These are phyloP conservation scores for Phortica magna DNA, from an alignment of 2,888 invertebrate genomes.

Conservation along the genomic window DNA sequence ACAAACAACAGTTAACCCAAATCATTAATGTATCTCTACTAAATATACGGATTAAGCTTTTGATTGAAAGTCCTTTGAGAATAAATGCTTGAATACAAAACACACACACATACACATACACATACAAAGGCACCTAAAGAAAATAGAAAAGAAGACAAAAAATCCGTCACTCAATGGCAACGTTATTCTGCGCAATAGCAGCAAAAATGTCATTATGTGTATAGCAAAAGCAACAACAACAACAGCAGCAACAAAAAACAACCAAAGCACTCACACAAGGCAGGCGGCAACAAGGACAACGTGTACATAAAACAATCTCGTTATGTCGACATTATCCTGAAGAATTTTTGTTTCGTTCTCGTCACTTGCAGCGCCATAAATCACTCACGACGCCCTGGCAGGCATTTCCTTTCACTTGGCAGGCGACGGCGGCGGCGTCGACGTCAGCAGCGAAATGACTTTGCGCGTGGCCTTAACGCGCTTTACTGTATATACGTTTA, in stretches of 20 bases:
- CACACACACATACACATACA: slow-evolving; percentile 53
- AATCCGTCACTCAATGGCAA: slow-evolving; percentile 40
- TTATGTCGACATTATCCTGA: slow-evolving; percentile 76
- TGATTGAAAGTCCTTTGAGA: slow-evolving; percentile 70
- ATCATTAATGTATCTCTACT: slow-evolving; percentile 66
- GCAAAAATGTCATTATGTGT: slow-evolving; percentile 62
- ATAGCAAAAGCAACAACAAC: slow-evolving; percentile 44
- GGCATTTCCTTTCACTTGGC: slow-evolving; percentile 59
- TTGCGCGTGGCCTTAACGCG: slow-evolving; percentile 37
- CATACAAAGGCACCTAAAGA: slow-evolving; percentile 19
- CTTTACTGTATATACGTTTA: slow-evolving; percentile 15
- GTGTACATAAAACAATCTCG: slow-evolving; percentile 75
- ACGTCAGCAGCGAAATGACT: slow-evolving; percentile 2
- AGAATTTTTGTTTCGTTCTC: slow-evolving; percentile 75
- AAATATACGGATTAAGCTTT: slow-evolving; percentile 71
- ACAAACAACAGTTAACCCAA: slow-evolving; percentile 16
- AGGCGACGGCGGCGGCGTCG: background rate
- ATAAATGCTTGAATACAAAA: slow-evolving; percentile 55
- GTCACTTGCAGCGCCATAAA: slow-evolving; percentile 76
- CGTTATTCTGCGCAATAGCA: slow-evolving; percentile 50
- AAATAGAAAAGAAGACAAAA: background rate
- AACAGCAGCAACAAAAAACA: slow-evolving; percentile 40
- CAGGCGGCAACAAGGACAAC: slow-evolving; percentile 53
- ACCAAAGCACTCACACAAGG: no score
- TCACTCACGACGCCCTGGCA: slow-evolving; percentile 71